Evolutionary conservation across 1,140 invertebrate species (phyloP).

Genomic region (Agraylea sexmaculata): DNA sequence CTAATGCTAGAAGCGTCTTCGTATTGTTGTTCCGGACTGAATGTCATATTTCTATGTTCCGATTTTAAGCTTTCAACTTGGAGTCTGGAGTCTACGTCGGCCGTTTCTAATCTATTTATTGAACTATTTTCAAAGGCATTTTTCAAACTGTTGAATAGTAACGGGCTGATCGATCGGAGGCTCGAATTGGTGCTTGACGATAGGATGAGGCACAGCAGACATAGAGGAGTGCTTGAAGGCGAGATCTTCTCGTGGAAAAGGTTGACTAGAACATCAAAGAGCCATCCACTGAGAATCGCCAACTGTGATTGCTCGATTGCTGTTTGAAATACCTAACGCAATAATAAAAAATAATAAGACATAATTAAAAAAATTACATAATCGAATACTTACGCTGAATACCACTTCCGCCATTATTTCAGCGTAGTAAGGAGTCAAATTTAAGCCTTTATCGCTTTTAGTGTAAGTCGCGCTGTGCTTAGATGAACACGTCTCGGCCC

Average conservation of each 20-base stretch:
- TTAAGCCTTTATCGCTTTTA: conserved; percentile 20
- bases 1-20: conserved; percentile 21
- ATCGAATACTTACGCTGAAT: conserved; percentile 27
- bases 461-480: conserved; percentile 23
- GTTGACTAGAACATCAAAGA: conserved; percentile 36
- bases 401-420: conserved; percentile 30
- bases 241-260: conserved; percentile 31
- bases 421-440: conserved; percentile 14
- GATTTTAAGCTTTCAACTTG: neutral
- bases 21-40: conserved; percentile 4
- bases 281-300: conserved; percentile 35
- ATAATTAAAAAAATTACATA: conserved; percentile 5
- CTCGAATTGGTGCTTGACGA: conserved; percentile 30
- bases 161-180: conserved; percentile 24
- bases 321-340: conserved; percentile 38
- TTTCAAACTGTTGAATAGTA: conserved; percentile 26
- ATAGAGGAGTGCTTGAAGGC: conserved; percentile 26
- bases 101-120: conserved; percentile 20
- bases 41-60: neutral
- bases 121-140: conserved; percentile 27
- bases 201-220: conserved; percentile 28
- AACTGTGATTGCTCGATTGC: conserved; percentile 33
- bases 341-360: conserved; percentile 8
- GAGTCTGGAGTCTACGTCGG: too few relatives aligned
- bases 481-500: conserved; percentile 24